Percentiles rank a stretch among this genome's conserved stretches.
Conservation (phyloP, 2,888 invertebrate species). For the Lysandra coridon region DNA sequence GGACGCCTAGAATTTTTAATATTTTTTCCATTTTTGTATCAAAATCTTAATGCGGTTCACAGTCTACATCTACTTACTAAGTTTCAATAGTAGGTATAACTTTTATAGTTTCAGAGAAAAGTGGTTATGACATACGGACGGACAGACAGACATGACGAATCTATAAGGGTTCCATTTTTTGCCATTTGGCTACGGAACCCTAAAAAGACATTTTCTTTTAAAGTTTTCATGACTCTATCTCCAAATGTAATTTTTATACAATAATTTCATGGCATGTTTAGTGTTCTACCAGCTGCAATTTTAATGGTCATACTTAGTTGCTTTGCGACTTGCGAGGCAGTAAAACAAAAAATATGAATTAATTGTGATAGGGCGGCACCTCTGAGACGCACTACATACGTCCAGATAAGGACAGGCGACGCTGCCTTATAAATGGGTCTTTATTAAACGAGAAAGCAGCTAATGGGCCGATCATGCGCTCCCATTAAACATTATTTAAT, state of each 20-base stretch:
- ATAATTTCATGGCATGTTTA: neutral
- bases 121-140: too few species aligned
- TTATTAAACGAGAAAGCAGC: constrained; percentile 81
- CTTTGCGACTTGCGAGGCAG: constrained; percentile 39
- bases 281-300: constrained; percentile 3
- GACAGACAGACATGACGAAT: too few species aligned
- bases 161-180: too few species aligned
- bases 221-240: neutral
- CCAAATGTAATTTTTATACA: neutral
- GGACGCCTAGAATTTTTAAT: too few species aligned
- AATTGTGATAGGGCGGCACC: constrained; percentile 78
- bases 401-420: constrained; percentile 77
- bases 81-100: too few species aligned
- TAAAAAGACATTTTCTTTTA: too few species aligned
- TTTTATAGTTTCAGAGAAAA: too few species aligned
- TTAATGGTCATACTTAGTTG: constrained; percentile 32
- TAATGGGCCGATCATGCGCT: constrained; percentile 81
- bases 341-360: constrained; percentile 78
- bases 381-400: constrained; percentile 77
- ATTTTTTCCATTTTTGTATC: too few species aligned
- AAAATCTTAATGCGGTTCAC: too few species aligned
- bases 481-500: constrained; percentile 81
- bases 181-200: too few species aligned
- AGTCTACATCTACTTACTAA: too few species aligned
- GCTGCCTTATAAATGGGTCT: constrained; percentile 80